A percentile compares a stretch with the other conserved stretches of the same genome.
Evolutionary conservation across 2,888 invertebrate genomes (phyloP).

Genomic region (Lordiphosa andalusiaca): DNA sequence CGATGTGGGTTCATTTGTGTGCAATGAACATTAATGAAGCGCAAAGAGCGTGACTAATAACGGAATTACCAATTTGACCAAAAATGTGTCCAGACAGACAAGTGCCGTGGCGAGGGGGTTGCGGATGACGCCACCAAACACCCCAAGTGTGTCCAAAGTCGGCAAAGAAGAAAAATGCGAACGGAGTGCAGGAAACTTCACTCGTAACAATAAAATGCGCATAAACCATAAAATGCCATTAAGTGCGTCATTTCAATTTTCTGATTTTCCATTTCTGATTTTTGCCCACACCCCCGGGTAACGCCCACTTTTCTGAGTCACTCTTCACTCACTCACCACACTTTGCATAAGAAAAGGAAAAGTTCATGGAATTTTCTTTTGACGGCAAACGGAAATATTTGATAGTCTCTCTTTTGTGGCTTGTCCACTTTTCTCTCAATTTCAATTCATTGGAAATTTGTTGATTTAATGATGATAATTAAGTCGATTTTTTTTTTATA

Average conservation of each 20-base stretch:
- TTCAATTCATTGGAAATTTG: too few species aligned
- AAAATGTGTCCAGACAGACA: conserved; percentile 26
- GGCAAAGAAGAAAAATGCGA: conserved; percentile 1
- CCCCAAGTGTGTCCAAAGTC: conserved; percentile 1
- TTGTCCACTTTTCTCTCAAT: too few species aligned
- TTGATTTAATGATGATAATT: too few species aligned
- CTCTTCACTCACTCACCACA: not conserved
- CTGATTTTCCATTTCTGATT: conserved; percentile 48
- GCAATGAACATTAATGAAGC: conserved; percentile 75
- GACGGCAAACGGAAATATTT: conserved; percentile 8
- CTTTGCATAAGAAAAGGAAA: conserved; percentile 3
- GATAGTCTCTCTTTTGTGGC: not conserved
- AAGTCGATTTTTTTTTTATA: too few species aligned
- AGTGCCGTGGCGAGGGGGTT: conserved; percentile 6
- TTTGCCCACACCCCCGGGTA: conserved; percentile 7
- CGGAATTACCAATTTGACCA: conserved; percentile 73
- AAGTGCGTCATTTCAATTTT: conserved; percentile 73
- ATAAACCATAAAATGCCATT: conserved; percentile 71
- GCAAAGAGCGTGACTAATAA: conserved; percentile 74
- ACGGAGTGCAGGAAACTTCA: conserved; percentile 1
- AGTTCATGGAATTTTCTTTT: conserved; percentile 4
- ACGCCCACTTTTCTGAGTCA: not conserved
- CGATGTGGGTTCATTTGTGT: conserved; percentile 74
- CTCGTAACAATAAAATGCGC: conserved; percentile 60
- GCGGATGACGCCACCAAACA: not conserved